A percentile compares a stretch with the other conserved stretches of the same genome.
phyloP scores from a whole-genome alignment of 1,140 invertebrate genomes.

The Octopus sinensis region DNA sequence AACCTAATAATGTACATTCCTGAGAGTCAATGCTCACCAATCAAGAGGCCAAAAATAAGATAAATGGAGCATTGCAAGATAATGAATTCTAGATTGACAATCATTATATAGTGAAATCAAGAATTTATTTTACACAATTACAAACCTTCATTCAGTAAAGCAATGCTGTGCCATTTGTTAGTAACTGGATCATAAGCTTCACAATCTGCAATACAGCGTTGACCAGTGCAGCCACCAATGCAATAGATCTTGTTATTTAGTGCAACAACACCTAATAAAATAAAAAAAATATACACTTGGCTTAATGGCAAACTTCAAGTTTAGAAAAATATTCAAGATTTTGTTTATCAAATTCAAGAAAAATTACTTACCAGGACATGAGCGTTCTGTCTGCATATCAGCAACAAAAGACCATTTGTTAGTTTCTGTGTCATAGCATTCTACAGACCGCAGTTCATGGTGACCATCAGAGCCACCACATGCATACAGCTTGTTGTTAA shows the following conservation, averaged over 20 bases:
- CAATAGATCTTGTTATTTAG: slow-evolving; percentile 72
- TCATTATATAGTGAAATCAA: no score
- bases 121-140: background rate
- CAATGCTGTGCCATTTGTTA: slow-evolving; percentile 68
- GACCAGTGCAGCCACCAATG: slow-evolving; percentile 78
- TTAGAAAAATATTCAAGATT: no score
- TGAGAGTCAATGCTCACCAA: no score
- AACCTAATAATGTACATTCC: no score
- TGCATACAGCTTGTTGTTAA: slow-evolving; percentile 70
- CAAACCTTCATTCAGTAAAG: slow-evolving; percentile 56
- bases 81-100: no score
- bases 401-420: slow-evolving; percentile 68
- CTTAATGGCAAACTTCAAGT: no score
- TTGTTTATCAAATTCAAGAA: background rate
- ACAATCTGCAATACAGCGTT: slow-evolving; percentile 68
- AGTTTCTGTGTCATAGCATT: slow-evolving; percentile 64
- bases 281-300: background rate
- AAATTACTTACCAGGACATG: slow-evolving; percentile 36
- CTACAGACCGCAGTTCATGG: slow-evolving; percentile 69
- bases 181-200: slow-evolving; percentile 69
- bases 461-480: slow-evolving; percentile 77
- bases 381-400: slow-evolving; percentile 60
- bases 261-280: slow-evolving; percentile 67
- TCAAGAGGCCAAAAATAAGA: no score
- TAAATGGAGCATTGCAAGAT: no score